phyloP scores from a whole-genome alignment of 2,113 vertebrate species.

The Bos indicus region DNA sequence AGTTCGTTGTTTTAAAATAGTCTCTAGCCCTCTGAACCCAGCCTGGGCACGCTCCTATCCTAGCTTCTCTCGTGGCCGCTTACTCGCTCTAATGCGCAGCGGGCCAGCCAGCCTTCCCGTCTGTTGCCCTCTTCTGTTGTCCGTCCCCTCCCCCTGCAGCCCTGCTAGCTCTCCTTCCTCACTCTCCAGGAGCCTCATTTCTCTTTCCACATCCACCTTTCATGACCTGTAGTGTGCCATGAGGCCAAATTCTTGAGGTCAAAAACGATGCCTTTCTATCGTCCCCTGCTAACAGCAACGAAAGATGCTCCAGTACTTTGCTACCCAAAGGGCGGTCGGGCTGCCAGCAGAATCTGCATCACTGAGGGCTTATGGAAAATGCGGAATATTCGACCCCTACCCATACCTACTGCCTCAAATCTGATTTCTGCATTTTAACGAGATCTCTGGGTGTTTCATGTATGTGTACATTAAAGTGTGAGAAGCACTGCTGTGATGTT shows the following conservation, averaged over 20 bases:
- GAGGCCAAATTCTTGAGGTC: not conserved
- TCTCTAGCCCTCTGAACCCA: not conserved
- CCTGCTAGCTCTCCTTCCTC: not conserved
- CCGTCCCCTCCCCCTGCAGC: not conserved
- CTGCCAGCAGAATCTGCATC: not conserved
- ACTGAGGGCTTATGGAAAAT: not conserved
- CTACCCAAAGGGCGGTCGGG: not conserved
- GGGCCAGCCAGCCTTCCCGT: not conserved
- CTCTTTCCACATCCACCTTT: not conserved
- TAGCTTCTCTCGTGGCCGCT: not conserved
- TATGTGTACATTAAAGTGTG: fast-evolving
- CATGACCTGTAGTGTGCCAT: not conserved
- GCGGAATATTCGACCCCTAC: not conserved
- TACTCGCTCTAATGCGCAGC: not conserved
- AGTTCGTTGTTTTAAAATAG: not conserved
- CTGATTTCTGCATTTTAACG: not conserved
- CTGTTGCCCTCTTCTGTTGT: not conserved
- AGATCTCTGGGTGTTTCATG: not conserved
- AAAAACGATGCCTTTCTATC: not conserved
- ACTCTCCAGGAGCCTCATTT: not conserved
- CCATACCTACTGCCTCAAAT: not conserved
- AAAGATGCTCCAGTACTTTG: not conserved
- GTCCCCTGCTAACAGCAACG: not conserved
- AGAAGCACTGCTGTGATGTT: not conserved
- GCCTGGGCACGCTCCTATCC: not conserved